Conservation (phyloP, 2,888 invertebrate genomes). For the Cecidostiba fungosa region DNA sequence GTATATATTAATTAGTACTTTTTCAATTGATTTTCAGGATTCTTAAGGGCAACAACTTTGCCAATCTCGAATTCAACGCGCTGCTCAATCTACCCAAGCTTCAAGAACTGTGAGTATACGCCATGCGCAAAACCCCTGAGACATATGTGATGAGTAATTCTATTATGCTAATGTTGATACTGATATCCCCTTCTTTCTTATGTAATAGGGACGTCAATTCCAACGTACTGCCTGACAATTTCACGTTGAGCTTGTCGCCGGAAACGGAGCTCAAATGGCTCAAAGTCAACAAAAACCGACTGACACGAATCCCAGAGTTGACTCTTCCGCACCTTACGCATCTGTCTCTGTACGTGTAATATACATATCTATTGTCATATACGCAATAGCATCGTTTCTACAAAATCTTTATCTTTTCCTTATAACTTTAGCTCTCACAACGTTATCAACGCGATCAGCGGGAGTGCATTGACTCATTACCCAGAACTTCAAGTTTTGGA, state of each 20-base stretch:
- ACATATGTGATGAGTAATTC: neutral
- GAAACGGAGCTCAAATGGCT: constrained; percentile 82
- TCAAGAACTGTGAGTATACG: constrained; percentile 74
- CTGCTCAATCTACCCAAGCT: constrained; percentile 73
- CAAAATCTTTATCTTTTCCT: neutral
- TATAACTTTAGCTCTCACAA: constrained; percentile 80
- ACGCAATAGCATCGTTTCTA: no score
- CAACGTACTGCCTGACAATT: constrained; percentile 82
- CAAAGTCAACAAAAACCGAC: constrained; percentile 80
- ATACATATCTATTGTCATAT: neutral
- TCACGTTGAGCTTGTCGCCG: constrained; percentile 80
- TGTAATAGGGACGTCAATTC: constrained; percentile 82
- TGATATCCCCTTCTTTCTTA: neutral
- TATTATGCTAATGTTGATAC: neutral
- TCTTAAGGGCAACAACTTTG: constrained; percentile 80
- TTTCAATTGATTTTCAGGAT: constrained; percentile 78
- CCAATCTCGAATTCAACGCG: constrained; percentile 76
- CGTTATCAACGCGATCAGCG: constrained; percentile 79
- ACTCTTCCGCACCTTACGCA: constrained; percentile 77
- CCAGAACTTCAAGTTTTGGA: constrained; percentile 83
- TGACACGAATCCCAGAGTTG: constrained; percentile 78
- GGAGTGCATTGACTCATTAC: constrained; percentile 80
- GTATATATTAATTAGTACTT: no score
- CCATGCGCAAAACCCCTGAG: neutral
- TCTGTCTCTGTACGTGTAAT: constrained; percentile 81